Conservation (phyloP, 23 tunicate species). For the Trididemnum clinides region DNA sequence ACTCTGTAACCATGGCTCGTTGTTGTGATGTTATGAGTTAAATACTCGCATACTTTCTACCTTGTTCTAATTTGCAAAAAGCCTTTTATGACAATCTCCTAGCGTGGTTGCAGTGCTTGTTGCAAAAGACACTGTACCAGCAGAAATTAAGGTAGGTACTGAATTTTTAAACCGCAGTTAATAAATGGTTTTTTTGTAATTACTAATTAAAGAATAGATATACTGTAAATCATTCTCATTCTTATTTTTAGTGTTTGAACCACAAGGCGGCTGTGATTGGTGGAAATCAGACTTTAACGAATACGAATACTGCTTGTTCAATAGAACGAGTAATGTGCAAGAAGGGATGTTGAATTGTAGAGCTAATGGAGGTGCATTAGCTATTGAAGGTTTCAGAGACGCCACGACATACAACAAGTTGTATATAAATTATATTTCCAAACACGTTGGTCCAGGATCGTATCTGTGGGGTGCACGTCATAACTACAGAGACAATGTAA, state of each 20-base stretch:
- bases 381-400: not conserved
- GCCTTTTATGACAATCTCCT: too few species aligned
- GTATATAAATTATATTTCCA: not conserved
- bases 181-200: too few species aligned
- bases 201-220: too few species aligned
- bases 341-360: not conserved
- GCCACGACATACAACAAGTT: not conserved
- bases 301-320: not conserved
- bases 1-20: too few species aligned
- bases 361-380: not conserved
- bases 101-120: too few species aligned
- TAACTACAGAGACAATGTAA: not conserved
- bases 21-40: too few species aligned
- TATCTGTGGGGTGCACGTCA: not conserved
- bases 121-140: too few species aligned
- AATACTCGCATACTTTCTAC: too few species aligned
- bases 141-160: too few species aligned
- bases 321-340: not conserved
- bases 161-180: too few species aligned
- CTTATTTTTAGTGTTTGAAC: not conserved
- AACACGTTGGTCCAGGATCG: not conserved
- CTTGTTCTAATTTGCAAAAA: too few species aligned
- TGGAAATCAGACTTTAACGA: not conserved
- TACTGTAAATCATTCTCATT: not conserved
- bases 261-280: constrained; percentile 2